Evolutionary conservation across 2,888 invertebrate species (phyloP).

Genomic region (Deladenus siricidicola): DNA sequence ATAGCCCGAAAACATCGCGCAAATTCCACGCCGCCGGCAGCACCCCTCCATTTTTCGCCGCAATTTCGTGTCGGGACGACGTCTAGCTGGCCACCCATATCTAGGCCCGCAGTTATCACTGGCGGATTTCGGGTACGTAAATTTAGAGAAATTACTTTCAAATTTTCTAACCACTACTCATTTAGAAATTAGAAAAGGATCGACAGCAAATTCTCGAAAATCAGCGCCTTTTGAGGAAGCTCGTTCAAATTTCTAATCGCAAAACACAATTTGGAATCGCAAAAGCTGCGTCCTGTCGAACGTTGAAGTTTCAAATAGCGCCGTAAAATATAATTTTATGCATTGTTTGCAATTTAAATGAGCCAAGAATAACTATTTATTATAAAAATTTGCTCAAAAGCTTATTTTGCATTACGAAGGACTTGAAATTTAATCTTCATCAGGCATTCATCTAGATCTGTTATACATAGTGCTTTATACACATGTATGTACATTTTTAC

Average conservation of each 20-base stretch:
- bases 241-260: slow-evolving; percentile 6
- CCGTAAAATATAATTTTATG: too few relatives aligned
- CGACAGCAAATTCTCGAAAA: slow-evolving; percentile 1
- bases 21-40: neutral
- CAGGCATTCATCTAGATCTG: neutral
- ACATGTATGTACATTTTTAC: too few relatives aligned
- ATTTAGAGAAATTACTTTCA: neutral
- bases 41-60: too few relatives aligned
- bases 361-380: too few relatives aligned
- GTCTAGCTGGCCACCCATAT: neutral
- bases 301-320: neutral
- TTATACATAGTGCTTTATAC: too few relatives aligned
- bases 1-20: neutral
- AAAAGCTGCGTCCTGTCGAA: neutral
- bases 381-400: neutral
- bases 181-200: slow-evolving; percentile 1
- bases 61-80: neutral
- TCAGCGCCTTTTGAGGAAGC: neutral
- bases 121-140: neutral
- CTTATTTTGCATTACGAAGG: neutral
- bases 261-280: slow-evolving; percentile 4
- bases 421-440: neutral
- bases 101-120: neutral
- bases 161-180: too few relatives aligned
- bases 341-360: neutral